A percentile compares a stretch with the other conserved stretches of the same genome.
Conservation (phyloP, 2,888 invertebrate genomes). For the Sabatieria punctata region DNA sequence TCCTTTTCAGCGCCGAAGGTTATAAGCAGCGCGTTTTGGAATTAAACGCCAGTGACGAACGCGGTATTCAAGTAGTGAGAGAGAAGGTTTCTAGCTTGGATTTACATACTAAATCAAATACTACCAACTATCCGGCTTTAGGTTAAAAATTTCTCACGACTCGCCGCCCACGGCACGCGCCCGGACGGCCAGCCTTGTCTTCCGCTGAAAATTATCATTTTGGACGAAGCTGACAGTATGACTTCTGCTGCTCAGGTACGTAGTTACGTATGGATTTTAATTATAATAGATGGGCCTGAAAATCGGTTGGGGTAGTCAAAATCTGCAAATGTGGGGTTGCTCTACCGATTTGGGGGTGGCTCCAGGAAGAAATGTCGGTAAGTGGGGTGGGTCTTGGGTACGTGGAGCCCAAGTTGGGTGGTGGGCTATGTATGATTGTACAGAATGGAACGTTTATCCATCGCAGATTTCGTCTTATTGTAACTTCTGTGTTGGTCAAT, state of each 20-base stretch:
- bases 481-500: too few relatives aligned
- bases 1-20: not conserved
- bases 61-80: slow-evolving; percentile 89
- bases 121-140: too few relatives aligned
- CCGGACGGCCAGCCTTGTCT: slow-evolving; percentile 61
- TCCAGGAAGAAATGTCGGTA: too few relatives aligned
- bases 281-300: too few relatives aligned
- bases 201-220: slow-evolving; percentile 81
- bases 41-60: slow-evolving; percentile 91
- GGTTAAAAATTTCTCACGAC: slow-evolving; percentile 82
- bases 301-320: too few relatives aligned
- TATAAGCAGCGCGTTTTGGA: slow-evolving; percentile 63
- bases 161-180: slow-evolving; percentile 45
- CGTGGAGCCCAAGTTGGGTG: too few relatives aligned
- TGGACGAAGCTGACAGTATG: slow-evolving; percentile 99
- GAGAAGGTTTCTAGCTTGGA: slow-evolving; percentile 47
- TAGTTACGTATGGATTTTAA: slow-evolving; percentile 18
- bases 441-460: too few relatives aligned
- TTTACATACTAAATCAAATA: not conserved
- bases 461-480: not conserved
- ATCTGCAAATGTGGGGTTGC: too few relatives aligned
- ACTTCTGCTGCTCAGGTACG: slow-evolving; percentile 69
- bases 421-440: too few relatives aligned
- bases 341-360: too few relatives aligned
- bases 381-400: too few relatives aligned